Conservation (phyloP, 1,140 invertebrate species). For the Lysiphlebus fabarum region DNA sequence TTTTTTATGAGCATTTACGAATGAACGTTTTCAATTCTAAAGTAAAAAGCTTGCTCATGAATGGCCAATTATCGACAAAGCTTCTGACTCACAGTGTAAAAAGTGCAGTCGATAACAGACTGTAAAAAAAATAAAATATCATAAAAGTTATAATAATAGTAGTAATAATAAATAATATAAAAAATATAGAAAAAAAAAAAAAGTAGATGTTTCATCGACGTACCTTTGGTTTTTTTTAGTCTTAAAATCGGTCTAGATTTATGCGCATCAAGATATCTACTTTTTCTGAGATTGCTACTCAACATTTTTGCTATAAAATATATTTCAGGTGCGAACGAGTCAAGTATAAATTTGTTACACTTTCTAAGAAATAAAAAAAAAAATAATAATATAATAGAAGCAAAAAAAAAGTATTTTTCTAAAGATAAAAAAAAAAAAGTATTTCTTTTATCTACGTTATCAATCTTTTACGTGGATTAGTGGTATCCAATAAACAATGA, state of each 20-base stretch:
- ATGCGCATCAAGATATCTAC: conserved; percentile 39
- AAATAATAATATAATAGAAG: background rate
- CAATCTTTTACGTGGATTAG: no score
- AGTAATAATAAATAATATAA: conserved; percentile 9
- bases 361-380: background rate
- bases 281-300: conserved; percentile 31
- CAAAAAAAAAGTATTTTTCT: conserved; percentile 19
- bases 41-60: conserved; percentile 10
- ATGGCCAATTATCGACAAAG: conserved; percentile 12
- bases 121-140: background rate
- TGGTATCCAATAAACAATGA: no score
- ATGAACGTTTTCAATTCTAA: conserved; percentile 8
- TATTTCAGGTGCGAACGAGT: conserved; percentile 33
- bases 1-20: conserved; percentile 9
- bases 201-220: conserved; percentile 11
- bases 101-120: conserved; percentile 1
- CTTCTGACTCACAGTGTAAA: background rate
- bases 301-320: conserved; percentile 26
- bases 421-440: conserved; percentile 21
- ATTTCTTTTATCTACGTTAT: background rate
- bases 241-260: conserved; percentile 38
- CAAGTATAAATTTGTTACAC: conserved; percentile 25
- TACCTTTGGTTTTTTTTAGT: conserved; percentile 23
- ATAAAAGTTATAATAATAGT: conserved; percentile 2
- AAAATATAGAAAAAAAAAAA: background rate